Conservation (phyloP, 2,888 invertebrate species). For the Dicycla oo region DNA sequence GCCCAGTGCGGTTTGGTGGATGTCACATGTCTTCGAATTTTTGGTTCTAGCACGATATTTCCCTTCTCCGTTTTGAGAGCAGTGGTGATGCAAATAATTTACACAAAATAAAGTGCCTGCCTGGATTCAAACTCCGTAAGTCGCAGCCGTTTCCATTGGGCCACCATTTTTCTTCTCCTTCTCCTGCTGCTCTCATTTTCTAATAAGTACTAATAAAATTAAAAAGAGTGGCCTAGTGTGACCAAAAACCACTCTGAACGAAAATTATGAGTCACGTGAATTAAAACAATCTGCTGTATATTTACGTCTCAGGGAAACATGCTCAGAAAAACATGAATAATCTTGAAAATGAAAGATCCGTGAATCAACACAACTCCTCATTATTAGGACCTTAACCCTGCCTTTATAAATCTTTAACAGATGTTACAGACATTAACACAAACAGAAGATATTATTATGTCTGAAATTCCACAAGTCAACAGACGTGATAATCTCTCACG, state of each 20-base stretch:
- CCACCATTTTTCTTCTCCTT: no score
- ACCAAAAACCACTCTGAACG: background rate
- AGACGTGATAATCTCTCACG: conserved; percentile 41
- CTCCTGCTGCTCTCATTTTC: background rate
- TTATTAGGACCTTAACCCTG: conserved; percentile 34
- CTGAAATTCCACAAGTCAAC: conserved; percentile 37
- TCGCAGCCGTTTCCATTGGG: no score
- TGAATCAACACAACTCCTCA: conserved; percentile 7
- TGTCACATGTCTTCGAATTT: no score
- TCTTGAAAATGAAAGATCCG: conserved; percentile 15
- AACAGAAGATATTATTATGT: conserved; percentile 2
- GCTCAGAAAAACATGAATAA: conserved; percentile 2
- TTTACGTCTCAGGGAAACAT: conserved; percentile 1
- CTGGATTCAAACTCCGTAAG: no score
- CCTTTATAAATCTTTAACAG: conserved; percentile 27
- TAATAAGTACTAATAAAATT: background rate
- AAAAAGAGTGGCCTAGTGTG: background rate
- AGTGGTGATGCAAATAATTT: no score
- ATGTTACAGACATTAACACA: conserved; percentile 16
- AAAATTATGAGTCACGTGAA: conserved; percentile 9
- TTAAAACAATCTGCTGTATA: background rate
- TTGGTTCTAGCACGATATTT: no score
- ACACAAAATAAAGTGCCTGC: no score
- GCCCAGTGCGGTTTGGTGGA: no score
- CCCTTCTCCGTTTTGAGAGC: no score